phyloP scores from a whole-genome alignment of 2,888 invertebrate species.

The Trissonchulus sp. region DNA sequence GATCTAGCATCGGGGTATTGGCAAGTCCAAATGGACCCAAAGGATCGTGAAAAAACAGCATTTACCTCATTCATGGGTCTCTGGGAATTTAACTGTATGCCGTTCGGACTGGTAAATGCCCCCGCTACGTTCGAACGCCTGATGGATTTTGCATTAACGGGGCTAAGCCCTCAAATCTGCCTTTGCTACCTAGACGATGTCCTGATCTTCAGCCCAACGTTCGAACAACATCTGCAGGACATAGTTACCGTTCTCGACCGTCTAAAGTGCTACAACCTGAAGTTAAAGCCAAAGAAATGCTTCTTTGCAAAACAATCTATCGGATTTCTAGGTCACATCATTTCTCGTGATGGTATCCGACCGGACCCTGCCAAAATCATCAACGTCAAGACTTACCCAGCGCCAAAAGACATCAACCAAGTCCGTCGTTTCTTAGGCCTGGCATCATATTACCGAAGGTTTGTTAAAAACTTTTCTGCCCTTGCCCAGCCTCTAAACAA shows the following conservation, averaged over 20 bases:
- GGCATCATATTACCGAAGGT: constrained; percentile 22
- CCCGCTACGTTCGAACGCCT: too few species aligned
- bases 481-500: constrained; percentile 15
- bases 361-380: constrained; percentile 9
- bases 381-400: background rate
- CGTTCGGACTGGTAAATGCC: too few species aligned
- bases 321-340: constrained; percentile 16
- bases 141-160: too few species aligned
- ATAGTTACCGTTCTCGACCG: background rate
- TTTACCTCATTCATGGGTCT: too few species aligned
- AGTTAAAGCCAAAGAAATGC: constrained; percentile 20
- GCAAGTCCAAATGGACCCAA: too few species aligned
- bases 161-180: too few species aligned
- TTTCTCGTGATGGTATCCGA: constrained; percentile 12
- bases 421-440: constrained; percentile 22
- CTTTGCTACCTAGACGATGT: too few species aligned
- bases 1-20: too few species aligned
- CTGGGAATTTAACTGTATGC: too few species aligned
- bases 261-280: background rate
- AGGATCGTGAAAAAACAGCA: too few species aligned
- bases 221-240: constrained; percentile 8
- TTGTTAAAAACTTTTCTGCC: constrained; percentile 12
- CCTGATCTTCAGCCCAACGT: background rate
- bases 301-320: background rate
- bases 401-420: constrained; percentile 5